These are phyloP conservation scores for Oreochromis spilurus DNA, from an alignment of 2,113 vertebrate species.

Conservation along the genomic window DNA sequence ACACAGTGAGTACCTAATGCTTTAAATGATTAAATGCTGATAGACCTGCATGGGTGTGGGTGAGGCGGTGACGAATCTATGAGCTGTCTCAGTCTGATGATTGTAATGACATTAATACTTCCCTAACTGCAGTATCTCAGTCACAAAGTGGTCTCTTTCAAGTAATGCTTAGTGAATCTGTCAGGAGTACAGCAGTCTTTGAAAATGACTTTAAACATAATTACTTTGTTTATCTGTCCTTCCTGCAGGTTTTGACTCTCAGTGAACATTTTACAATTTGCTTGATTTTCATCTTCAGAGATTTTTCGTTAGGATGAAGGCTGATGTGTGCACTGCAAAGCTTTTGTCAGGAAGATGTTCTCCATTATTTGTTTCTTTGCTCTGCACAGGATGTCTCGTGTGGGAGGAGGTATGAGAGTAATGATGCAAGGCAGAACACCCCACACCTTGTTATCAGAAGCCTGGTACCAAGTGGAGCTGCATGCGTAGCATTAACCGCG, in stretches of 20 bases:
- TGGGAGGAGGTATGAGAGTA: constrained; percentile 38
- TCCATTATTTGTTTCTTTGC: not conserved
- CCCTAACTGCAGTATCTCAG: not conserved
- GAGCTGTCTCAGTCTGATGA: not conserved
- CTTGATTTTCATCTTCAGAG: not conserved
- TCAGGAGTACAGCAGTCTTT: not conserved
- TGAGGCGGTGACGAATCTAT: not conserved
- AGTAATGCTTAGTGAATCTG: not conserved
- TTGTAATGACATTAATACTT: not conserved
- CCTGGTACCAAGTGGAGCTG: constrained; percentile 65
- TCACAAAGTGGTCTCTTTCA: not conserved
- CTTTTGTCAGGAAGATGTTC: not conserved
- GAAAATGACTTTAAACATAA: not conserved
- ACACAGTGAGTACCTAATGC: not conserved
- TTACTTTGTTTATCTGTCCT: too few species aligned
- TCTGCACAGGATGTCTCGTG: not conserved
- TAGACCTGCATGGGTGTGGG: not conserved
- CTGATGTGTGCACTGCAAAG: not conserved
- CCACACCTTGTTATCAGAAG: constrained; percentile 67
- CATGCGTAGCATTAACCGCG: not conserved
- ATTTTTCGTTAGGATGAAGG: not conserved
- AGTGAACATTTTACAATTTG: not conserved
- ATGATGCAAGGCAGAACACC: constrained; percentile 59
- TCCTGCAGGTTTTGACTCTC: not conserved
- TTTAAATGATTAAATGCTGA: not conserved